Percentiles rank a stretch among this genome's conserved stretches.
Conservation (phyloP, 2,797 vertebrate genomes). For the Phoeniculus purpureus region DNA sequence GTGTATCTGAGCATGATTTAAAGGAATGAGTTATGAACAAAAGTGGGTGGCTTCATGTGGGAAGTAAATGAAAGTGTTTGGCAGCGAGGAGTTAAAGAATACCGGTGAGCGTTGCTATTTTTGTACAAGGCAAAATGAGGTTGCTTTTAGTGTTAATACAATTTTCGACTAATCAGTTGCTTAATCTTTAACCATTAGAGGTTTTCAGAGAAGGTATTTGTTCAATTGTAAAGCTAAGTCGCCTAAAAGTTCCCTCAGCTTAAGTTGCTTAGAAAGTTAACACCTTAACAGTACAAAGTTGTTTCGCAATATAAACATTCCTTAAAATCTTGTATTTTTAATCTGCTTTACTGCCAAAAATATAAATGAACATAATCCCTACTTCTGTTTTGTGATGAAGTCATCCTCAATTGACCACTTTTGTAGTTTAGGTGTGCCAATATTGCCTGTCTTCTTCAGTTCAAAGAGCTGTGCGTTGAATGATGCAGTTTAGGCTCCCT, state of each 20-base stretch:
- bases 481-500: background rate
- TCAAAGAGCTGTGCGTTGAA: background rate
- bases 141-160: background rate
- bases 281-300: background rate
- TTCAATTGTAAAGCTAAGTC: background rate
- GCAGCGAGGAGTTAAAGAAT: background rate
- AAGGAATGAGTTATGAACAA: conserved; percentile 26
- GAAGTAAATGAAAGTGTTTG: conserved; percentile 28
- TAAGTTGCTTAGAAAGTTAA: background rate
- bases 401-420: background rate
- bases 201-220: background rate
- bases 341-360: background rate
- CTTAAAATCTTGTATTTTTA: background rate
- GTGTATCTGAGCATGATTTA: conserved; percentile 28
- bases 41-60: conserved; percentile 45
- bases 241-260: background rate
- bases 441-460: background rate
- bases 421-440: background rate
- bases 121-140: background rate
- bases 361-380: background rate
- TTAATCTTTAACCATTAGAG: background rate
- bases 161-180: background rate
- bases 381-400: background rate
- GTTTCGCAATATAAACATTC: background rate
- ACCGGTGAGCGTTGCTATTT: conserved; percentile 6